A percentile compares a stretch with the other conserved stretches of the same genome.
These are phyloP conservation scores for Cossypha heuglini DNA, from an alignment of 2,797 vertebrate species.

Conservation along the genomic window DNA sequence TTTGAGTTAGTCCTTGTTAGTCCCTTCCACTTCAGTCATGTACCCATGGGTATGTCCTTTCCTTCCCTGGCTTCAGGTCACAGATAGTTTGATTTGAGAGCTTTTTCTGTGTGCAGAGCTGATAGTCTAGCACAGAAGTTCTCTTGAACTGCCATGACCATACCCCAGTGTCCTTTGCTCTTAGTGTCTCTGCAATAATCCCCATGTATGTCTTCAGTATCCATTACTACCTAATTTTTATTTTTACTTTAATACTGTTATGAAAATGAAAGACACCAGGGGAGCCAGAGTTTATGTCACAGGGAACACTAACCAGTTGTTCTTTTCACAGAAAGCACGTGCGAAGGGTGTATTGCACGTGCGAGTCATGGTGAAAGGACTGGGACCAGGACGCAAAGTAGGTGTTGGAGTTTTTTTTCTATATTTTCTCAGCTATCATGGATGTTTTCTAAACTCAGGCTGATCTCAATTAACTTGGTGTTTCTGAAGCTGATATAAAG, in stretches of 20 bases:
- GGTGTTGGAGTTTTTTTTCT: constrained; percentile 43
- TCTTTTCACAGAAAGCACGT: constrained; percentile 82
- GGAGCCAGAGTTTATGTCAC: background rate
- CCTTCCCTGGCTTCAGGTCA: background rate
- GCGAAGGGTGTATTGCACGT: constrained; percentile 84
- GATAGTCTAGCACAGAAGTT: background rate
- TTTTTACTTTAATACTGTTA: background rate
- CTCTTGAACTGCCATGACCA: background rate
- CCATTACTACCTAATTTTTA: background rate
- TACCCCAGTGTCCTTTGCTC: background rate
- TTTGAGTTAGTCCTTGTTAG: background rate
- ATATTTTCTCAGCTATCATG: background rate
- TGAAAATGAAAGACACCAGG: background rate
- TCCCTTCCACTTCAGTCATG: background rate
- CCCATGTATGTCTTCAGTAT: background rate
- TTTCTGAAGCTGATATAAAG: background rate
- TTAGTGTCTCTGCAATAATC: background rate
- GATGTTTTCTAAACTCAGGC: background rate
- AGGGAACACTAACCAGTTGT: background rate
- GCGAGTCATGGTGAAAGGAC: constrained; percentile 89
- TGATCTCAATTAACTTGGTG: background rate
- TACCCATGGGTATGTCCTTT: background rate
- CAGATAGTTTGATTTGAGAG: background rate
- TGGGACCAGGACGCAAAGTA: constrained; percentile 92
- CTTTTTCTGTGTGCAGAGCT: background rate